Conservation (phyloP, 2,113 vertebrate genomes). For the Rostratula benghalensis region DNA sequence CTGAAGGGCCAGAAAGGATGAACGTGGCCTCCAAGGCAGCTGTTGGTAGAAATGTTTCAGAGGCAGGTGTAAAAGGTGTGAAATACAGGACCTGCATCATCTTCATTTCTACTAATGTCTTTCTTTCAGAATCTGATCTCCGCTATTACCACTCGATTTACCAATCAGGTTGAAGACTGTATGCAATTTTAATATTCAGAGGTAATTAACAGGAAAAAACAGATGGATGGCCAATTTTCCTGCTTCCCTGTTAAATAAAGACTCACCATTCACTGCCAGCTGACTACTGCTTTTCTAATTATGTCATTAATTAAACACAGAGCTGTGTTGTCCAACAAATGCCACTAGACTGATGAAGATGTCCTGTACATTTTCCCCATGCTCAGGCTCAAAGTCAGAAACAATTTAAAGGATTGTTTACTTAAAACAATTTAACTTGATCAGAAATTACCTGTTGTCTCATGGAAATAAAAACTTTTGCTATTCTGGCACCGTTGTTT, state of each 20-base stretch:
- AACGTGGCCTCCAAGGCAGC: not conserved
- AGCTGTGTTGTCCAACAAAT: constrained; percentile 54
- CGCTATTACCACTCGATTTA: not conserved
- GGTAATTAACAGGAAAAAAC: constrained; percentile 58
- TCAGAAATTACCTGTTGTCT: not conserved
- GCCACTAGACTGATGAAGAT: constrained; percentile 24
- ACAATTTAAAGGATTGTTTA: not conserved
- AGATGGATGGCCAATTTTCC: constrained; percentile 43
- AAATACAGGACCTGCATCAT: not conserved
- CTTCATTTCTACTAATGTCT: not conserved
- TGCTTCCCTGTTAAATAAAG: constrained; percentile 46
- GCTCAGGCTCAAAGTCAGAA: not conserved
- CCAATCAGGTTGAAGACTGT: constrained; percentile 18
- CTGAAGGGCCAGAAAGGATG: not conserved
- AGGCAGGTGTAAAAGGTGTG: not conserved
- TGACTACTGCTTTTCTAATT: constrained; percentile 57
- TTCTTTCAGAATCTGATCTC: not conserved
- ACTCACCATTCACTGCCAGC: constrained; percentile 38
- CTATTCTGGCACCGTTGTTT: not conserved
- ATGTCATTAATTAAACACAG: constrained; percentile 53
- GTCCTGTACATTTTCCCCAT: not conserved
- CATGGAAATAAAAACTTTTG: not conserved
- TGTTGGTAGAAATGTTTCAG: not conserved
- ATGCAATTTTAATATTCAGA: constrained; percentile 40
- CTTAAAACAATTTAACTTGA: not conserved